Conservation (phyloP, 64 coral and sea anemone species). For the Anthopleura sola region DNA sequence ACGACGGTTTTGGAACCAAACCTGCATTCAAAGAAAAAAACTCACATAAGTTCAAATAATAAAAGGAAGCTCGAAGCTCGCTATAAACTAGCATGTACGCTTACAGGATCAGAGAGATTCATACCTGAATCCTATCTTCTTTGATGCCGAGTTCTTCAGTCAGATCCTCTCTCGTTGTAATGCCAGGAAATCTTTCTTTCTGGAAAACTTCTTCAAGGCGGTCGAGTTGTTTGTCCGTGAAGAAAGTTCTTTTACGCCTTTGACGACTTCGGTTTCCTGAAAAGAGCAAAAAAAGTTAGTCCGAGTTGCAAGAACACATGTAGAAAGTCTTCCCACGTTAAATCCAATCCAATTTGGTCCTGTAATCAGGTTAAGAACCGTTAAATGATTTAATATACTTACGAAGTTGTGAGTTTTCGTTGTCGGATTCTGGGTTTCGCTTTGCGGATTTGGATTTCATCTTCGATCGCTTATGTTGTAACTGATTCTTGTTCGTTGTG, state of each 20-base stretch:
- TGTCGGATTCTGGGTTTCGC: not conserved
- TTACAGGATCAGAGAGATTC: not conserved
- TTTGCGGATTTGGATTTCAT: not conserved
- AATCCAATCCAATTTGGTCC: not conserved
- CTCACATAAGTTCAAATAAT: not conserved
- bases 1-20: conserved; percentile 81
- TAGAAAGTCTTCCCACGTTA: not conserved
- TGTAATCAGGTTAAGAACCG: not conserved
- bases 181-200: conserved; percentile 62
- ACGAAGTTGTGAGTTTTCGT: not conserved
- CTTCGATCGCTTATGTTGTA: not conserved
- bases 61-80: too few species aligned
- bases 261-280: conserved; percentile 10
- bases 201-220: conserved; percentile 65
- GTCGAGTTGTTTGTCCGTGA: conserved; percentile 61
- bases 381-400: conserved; percentile 6
- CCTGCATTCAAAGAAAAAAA: conserved; percentile 16
- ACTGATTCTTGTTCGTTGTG: not conserved
- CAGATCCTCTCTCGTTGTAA: conserved; percentile 48
- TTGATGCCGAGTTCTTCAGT: conserved; percentile 54
- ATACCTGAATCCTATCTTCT: conserved; percentile 82
- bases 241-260: conserved; percentile 59
- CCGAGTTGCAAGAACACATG: not conserved
- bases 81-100: too few species aligned
- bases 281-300: not conserved